phyloP scores from a whole-genome alignment of 2,888 invertebrate genomes.

The Diaphora mendica region DNA sequence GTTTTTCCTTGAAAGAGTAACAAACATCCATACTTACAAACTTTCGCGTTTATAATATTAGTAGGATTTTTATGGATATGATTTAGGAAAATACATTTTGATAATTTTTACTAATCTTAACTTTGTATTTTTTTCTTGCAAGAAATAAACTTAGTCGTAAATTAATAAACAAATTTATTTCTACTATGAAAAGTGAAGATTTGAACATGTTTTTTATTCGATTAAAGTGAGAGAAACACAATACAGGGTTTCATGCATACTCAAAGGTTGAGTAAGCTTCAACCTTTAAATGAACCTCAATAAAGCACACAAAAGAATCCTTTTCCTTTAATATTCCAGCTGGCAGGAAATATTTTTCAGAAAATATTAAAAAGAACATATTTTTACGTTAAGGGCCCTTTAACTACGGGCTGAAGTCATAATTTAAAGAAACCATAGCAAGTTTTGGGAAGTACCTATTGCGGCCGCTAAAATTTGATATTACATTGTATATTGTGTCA shows the following conservation, averaged over 20 bases:
- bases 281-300: slow-evolving; percentile 55
- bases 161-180: neutral
- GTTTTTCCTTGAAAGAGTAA: too few relatives aligned
- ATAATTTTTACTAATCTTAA: too few relatives aligned
- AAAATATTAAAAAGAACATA: slow-evolving; percentile 51
- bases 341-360: slow-evolving; percentile 39
- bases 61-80: too few relatives aligned
- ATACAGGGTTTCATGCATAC: slow-evolving; percentile 38
- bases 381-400: slow-evolving; percentile 49
- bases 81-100: too few relatives aligned
- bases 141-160: neutral
- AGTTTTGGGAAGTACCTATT: slow-evolving; percentile 39
- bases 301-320: slow-evolving; percentile 55
- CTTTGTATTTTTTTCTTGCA: neutral
- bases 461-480: slow-evolving; percentile 30
- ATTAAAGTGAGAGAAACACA: slow-evolving; percentile 34
- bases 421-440: slow-evolving; percentile 41
- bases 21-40: too few relatives aligned
- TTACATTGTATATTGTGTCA: too few relatives aligned
- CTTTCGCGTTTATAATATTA: too few relatives aligned
- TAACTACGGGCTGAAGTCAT: slow-evolving; percentile 43
- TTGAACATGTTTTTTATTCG: slow-evolving; percentile 15
- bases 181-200: neutral
- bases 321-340: slow-evolving; percentile 59
- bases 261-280: slow-evolving; percentile 57